These are phyloP conservation scores for Drosophila littoralis DNA, from an alignment of 1,140 invertebrate species.

Conservation along the genomic window DNA sequence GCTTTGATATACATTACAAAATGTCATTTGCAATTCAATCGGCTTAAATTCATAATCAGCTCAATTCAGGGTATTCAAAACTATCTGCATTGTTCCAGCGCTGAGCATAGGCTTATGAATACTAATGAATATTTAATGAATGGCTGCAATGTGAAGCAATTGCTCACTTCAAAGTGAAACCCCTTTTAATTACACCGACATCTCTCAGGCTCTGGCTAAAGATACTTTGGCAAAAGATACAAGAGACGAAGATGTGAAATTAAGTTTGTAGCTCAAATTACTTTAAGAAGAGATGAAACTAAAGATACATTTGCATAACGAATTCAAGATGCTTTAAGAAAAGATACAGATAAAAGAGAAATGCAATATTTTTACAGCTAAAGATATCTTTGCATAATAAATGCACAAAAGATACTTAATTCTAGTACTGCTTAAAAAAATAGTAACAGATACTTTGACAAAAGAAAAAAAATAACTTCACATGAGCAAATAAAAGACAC, in stretches of 20 bases:
- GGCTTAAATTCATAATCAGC: constrained; percentile 6
- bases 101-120: background rate
- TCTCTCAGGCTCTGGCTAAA: background rate
- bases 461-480: too few species aligned
- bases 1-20: constrained; percentile 1
- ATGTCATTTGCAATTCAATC: constrained; percentile 12
- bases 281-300: too few species aligned
- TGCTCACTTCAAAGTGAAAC: constrained; percentile 1
- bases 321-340: too few species aligned
- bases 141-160: background rate
- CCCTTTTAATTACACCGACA: background rate
- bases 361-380: too few species aligned
- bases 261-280: too few species aligned
- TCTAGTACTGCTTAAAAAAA: background rate
- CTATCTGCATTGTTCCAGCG: constrained; percentile 7
- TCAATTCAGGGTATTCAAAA: background rate
- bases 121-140: constrained; percentile 8
- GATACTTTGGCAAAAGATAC: too few species aligned
- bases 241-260: too few species aligned
- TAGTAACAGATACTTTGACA: background rate
- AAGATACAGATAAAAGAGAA: too few species aligned
- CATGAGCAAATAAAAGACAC: background rate
- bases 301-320: background rate
- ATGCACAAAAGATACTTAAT: background rate
- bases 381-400: background rate